phyloP scores from a whole-genome alignment of 92 coral and sea anemone genomes.

The Porites evermanni region DNA sequence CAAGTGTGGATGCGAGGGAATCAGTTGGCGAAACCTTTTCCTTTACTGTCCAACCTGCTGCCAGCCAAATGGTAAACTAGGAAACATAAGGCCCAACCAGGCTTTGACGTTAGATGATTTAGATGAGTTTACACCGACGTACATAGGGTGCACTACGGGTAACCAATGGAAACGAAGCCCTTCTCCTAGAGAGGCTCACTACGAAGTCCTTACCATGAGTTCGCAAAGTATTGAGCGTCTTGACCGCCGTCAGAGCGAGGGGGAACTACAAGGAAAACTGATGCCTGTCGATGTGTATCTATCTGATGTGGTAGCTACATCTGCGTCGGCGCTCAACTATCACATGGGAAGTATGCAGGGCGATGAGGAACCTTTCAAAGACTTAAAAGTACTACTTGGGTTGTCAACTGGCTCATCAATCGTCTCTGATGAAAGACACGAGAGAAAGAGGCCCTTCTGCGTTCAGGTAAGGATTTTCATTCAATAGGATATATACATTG shows the following conservation, averaged over 20 bases:
- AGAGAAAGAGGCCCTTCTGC: conserved; percentile 11
- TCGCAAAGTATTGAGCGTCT: conserved; percentile 71
- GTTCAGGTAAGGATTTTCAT: conserved; percentile 54
- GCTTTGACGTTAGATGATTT: conserved; percentile 75
- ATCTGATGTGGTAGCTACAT: conserved; percentile 84
- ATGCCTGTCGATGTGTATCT: conserved; percentile 73
- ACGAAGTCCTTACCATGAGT: conserved; percentile 65
- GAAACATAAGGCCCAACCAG: conserved; percentile 19
- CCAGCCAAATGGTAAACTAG: not conserved
- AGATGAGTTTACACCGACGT: conserved; percentile 72
- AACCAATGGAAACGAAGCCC: conserved; percentile 70
- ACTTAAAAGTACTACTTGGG: conserved; percentile 51
- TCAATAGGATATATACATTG: conserved; percentile 62
- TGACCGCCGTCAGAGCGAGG: conserved; percentile 51
- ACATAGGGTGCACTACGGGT: conserved; percentile 74
- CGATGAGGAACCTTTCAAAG: conserved; percentile 25
- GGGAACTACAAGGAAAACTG: conserved; percentile 55
- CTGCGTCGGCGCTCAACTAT: conserved; percentile 78
- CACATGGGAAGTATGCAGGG: conserved; percentile 64
- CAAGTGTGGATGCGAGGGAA: conserved; percentile 26
- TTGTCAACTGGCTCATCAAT: conserved; percentile 84
- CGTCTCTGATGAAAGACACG: conserved; percentile 72
- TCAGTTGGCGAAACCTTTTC: conserved; percentile 22
- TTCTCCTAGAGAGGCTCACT: conserved; percentile 23
- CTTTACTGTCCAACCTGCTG: conserved; percentile 47